Base-by-base conservation (phyloP, 2,113 vertebrate genomes). In the Prochilodus magdalenae region DNA sequence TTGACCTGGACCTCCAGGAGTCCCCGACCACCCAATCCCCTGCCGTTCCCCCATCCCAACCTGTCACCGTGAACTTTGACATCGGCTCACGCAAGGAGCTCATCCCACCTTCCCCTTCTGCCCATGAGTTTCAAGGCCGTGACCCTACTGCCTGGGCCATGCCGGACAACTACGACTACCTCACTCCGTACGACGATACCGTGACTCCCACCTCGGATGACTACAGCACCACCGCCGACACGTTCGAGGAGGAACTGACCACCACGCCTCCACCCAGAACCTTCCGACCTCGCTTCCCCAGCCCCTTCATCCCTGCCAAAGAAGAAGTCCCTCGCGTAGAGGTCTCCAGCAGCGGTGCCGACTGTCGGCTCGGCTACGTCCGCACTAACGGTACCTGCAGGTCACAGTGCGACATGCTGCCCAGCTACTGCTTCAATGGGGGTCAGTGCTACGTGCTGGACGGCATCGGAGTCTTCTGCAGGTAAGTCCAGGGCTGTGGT, bases 391-490 rank as follows among this genome's bases (percentile, higher is more conserved):
- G 94, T 75, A 96, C 95, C 85, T 99, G 98, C 91, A 94, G 94
- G 86, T 98, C 98, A 0, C 87, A 95, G 78, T 99, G 98, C 0
- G 96, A 98, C 83, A 89, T 92, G 75, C 92, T 94, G 84, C 96
- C 97, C 40, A 97, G 95, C 91, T 97, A 96, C 91, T 99, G 98
- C 91, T 94, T 96, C 92, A 99, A 99, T 7, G 96, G 96, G 3
- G 98, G 98, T 29, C 97, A 98, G 90, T 99, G 98, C 85, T 98
- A 97, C 91, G 89, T 96, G 88, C 93, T 97, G 91, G 97, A 98
- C 87, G 94, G 94, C 73, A 87, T 92, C 40, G 97, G 97, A 2
- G 95, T 96, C 81, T 96, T 98, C 92, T 99, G 98, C 97, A 96
- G 97, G 98, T 99, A 93, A 88, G 91, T 62, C 0, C 62, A 16